Base-by-base conservation (phyloP, 2,888 invertebrate species). In the Drosophila colorata region DNA sequence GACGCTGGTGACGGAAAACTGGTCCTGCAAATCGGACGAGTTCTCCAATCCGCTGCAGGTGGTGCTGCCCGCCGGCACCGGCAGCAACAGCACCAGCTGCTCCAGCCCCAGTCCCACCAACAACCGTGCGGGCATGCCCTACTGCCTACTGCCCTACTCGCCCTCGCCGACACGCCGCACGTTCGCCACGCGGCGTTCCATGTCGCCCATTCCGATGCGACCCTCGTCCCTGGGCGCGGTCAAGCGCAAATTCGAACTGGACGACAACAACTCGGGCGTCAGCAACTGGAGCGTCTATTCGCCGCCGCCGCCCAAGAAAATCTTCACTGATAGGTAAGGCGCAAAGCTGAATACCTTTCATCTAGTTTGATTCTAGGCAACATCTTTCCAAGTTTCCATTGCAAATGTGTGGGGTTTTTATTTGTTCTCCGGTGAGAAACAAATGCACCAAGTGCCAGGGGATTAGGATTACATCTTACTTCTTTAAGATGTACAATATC, bases 151-250 rank as follows among this genome's bases (percentile, higher is more conserved):
- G 64, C 92, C 94, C 0, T 93, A 94, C 35, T 96, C 96, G 8
- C 97, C 97, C 20, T 97, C 97, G 72, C 98, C 98, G 2, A 97
- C 97, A 28, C 94, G 98, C 70, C 96, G 96, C 84, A 94, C 95
- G 52, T 96, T 96, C 92, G 95, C 96, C 69, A 96, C 96, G 49
- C 94, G 97, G 83, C 95, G 97, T 63, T 98, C 98, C 81, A 95
- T 97, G 84, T 98, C 97, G 73, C 98, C 98, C 0, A 97, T 98
- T 81, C 95, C 97, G 11, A 94, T 97, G 92, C 94, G 97, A 57
- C 96, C 96, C 14, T 95, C 96, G 49, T 94, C 95, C 69, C 93
- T 96, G 87, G 95, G 95, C 49, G 95, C 95, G 0, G 94, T 95
- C 18, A 93, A 93, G 72, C 92, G 94, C 18, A 92, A 92, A 74